Evolutionary conservation across 2,888 invertebrate species (phyloP).

Genomic region (Trypoxylon attenuatum): DNA sequence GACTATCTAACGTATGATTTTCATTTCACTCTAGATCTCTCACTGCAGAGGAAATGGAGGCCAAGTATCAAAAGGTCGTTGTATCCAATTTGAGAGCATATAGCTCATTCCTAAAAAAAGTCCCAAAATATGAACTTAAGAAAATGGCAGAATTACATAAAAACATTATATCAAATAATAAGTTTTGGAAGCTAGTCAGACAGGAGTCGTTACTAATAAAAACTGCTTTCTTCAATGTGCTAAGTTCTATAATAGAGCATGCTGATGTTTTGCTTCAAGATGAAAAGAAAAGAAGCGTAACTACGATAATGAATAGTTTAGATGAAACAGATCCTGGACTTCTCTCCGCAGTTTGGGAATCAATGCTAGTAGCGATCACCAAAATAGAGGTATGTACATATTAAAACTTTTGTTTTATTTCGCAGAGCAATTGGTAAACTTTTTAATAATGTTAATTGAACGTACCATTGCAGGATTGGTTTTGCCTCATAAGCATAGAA

Average conservation of each 20-base stretch:
- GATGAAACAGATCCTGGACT: constrained; percentile 83
- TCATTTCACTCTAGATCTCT: constrained; percentile 72
- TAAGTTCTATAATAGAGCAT: constrained; percentile 80
- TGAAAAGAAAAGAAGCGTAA: constrained; percentile 78
- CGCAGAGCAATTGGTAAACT: constrained; percentile 1
- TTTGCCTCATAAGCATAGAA: constrained; percentile 82
- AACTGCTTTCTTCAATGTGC: constrained; percentile 82
- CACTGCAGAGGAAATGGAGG: constrained; percentile 81
- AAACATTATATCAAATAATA: constrained; percentile 77
- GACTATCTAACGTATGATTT: neutral
- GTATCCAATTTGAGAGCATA: constrained; percentile 81
- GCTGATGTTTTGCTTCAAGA: constrained; percentile 76
- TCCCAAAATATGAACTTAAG: constrained; percentile 76
- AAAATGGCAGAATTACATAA: constrained; percentile 77
- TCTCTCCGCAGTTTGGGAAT: constrained; percentile 84
- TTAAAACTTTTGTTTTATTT: neutral
- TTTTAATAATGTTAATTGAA: neutral
- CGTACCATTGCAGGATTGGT: constrained; percentile 82
- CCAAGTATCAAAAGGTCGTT: constrained; percentile 81
- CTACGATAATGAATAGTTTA: constrained; percentile 79
- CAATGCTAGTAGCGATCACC: constrained; percentile 79
- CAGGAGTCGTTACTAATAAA: constrained; percentile 76
- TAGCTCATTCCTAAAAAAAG: constrained; percentile 78
- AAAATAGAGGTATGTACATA: constrained; percentile 76
- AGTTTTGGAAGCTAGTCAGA: constrained; percentile 85